A percentile compares a stretch with the other conserved stretches of the same genome.
Conservation (phyloP, 1,140 invertebrate species). For the Leptinotarsa lineolata region DNA sequence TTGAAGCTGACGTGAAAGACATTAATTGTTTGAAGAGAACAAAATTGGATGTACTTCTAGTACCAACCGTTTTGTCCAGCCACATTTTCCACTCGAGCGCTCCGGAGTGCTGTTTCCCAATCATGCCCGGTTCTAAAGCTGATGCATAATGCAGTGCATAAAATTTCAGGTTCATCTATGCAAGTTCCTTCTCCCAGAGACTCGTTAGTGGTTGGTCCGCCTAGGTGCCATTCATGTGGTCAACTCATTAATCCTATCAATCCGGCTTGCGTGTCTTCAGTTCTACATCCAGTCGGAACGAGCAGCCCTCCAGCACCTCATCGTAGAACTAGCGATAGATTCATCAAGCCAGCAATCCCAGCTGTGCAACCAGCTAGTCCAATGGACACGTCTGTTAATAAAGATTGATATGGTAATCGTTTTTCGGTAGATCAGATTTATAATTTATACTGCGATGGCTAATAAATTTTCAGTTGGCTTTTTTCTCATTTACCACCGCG, state of each 20-base stretch:
- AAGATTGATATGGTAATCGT: constrained; percentile 47
- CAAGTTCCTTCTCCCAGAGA: constrained; percentile 58
- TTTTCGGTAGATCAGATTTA: constrained; percentile 7
- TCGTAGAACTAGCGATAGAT: constrained; percentile 73
- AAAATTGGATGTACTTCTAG: too few relatives aligned
- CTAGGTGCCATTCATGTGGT: constrained; percentile 77
- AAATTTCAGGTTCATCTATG: constrained; percentile 45
- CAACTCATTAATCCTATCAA: constrained; percentile 62
- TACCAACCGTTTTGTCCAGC: too few relatives aligned
- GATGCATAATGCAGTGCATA: background rate
- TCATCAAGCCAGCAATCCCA: constrained; percentile 76
- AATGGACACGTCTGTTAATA: constrained; percentile 65
- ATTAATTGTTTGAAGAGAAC: too few relatives aligned
- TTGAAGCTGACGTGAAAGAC: too few relatives aligned
- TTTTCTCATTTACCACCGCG: background rate
- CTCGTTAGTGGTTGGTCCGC: constrained; percentile 64
- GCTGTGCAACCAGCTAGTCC: constrained; percentile 67
- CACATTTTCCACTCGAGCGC: too few relatives aligned
- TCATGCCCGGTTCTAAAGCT: background rate
- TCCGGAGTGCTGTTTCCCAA: background rate
- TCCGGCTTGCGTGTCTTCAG: constrained; percentile 53
- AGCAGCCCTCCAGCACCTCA: constrained; percentile 51
- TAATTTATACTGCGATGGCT: constrained; percentile 6
- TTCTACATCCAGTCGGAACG: constrained; percentile 38
- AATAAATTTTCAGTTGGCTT: background rate